Conservation (phyloP, 2,888 invertebrate species). For the Microctonus brassicae region DNA sequence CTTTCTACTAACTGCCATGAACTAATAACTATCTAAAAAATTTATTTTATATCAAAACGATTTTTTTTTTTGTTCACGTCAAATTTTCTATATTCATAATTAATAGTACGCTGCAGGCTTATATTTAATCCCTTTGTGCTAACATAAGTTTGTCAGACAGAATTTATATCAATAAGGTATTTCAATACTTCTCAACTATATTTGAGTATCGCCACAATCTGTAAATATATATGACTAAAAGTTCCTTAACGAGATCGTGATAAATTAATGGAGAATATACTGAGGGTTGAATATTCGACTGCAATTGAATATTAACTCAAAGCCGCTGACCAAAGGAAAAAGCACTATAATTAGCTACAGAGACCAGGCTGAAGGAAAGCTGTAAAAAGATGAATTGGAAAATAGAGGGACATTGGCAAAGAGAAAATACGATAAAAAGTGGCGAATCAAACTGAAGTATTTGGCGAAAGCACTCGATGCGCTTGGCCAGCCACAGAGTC, state of each 20-base stretch:
- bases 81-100: not conserved
- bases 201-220: too few relatives aligned
- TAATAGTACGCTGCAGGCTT: not conserved
- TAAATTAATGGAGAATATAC: slow-evolving; percentile 1
- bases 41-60: not conserved
- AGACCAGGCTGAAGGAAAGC: slow-evolving; percentile 8
- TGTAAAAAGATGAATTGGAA: slow-evolving; percentile 16
- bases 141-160: not conserved
- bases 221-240: not conserved
- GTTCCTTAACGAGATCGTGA: not conserved
- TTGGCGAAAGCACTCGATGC: slow-evolving; percentile 33
- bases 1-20: not conserved
- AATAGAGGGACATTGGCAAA: slow-evolving; percentile 17
- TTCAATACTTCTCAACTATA: too few relatives aligned
- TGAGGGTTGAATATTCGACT: not conserved
- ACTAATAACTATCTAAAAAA: not conserved
- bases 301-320: not conserved
- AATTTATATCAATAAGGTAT: not conserved
- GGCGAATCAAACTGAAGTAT: slow-evolving; percentile 21
- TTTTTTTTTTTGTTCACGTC: not conserved
- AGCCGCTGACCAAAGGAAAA: slow-evolving; percentile 24
- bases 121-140: not conserved
- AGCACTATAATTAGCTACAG: slow-evolving; percentile 23
- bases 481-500: slow-evolving; percentile 21
- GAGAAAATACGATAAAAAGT: slow-evolving; percentile 23